phyloP scores from a whole-genome alignment of 2,888 invertebrate species.

The Rotaria magnacalcarata region DNA sequence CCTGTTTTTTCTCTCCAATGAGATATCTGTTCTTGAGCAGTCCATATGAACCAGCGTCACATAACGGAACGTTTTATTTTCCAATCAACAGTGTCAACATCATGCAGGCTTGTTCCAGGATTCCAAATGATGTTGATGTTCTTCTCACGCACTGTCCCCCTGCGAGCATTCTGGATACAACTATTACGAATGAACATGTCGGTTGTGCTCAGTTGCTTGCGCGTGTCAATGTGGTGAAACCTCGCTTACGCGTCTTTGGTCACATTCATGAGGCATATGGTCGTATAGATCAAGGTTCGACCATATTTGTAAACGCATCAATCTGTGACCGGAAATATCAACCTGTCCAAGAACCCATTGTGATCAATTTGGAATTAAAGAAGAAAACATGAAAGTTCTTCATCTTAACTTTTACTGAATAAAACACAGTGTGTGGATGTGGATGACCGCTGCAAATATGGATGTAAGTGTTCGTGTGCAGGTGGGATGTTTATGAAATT shows the following conservation, averaged over 20 bases:
- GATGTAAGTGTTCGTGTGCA: too few relatives aligned
- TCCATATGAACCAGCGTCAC: not conserved
- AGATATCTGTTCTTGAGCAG: not conserved
- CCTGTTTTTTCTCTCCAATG: too few relatives aligned
- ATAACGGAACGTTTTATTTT: not conserved
- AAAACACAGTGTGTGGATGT: too few relatives aligned
- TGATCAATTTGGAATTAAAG: not conserved
- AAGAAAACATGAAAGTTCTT: too few relatives aligned
- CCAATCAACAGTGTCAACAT: not conserved
- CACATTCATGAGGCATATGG: constrained; percentile 74
- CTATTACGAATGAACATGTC: not conserved
- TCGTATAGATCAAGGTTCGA: not conserved
- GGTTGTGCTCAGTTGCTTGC: not conserved
- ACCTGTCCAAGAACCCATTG: not conserved
- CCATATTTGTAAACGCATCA: not conserved
- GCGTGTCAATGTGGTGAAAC: constrained; percentile 70
- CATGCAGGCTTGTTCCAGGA: constrained; percentile 68
- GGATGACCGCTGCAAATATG: too few relatives aligned
- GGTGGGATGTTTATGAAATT: too few relatives aligned
- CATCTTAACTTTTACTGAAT: too few relatives aligned
- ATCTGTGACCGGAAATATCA: not conserved
- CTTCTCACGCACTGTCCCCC: constrained; percentile 78
- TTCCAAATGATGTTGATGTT: constrained; percentile 72
- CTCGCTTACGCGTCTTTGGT: constrained; percentile 79
- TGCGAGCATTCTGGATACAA: not conserved